phyloP scores from a whole-genome alignment of 2,113 vertebrate species.

The Euleptes europaea region DNA sequence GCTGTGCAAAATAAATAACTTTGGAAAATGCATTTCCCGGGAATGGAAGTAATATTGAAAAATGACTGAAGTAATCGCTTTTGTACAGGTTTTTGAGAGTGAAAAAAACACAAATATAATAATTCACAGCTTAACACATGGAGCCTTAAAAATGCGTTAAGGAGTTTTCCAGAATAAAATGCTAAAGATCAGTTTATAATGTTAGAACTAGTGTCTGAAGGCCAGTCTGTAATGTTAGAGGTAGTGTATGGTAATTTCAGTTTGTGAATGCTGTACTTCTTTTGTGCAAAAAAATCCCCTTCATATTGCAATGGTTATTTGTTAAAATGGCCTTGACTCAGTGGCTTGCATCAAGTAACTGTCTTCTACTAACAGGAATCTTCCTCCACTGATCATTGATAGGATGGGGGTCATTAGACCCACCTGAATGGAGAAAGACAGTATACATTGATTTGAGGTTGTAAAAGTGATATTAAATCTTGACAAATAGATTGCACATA shows the following conservation, averaged over 20 bases:
- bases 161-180: slow-evolving; percentile 35
- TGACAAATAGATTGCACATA: neutral
- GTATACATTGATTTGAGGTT: neutral
- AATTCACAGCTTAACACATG: slow-evolving; percentile 65
- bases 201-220: slow-evolving; percentile 5
- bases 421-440: slow-evolving; percentile 21
- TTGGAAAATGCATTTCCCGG: slow-evolving; percentile 79
- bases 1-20: slow-evolving; percentile 81
- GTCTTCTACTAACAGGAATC: no score
- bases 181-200: neutral
- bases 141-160: slow-evolving; percentile 50
- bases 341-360: neutral
- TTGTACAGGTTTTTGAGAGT: slow-evolving; percentile 72
- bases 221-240: slow-evolving; percentile 11
- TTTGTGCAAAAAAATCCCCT: neutral
- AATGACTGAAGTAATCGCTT: slow-evolving; percentile 79
- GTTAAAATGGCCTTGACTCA: slow-evolving; percentile 19
- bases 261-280: slow-evolving; percentile 33
- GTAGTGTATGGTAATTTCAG: slow-evolving; percentile 6
- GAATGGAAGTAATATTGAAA: slow-evolving; percentile 82
- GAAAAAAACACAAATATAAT: slow-evolving; percentile 68
- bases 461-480: slow-evolving; percentile 6
- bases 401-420: neutral
- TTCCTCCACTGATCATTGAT: no score
- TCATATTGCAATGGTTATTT: slow-evolving; percentile 26